These are phyloP conservation scores for Ectropis crepuscularia DNA, from an alignment of 2,888 invertebrate genomes.

Conservation along the genomic window DNA sequence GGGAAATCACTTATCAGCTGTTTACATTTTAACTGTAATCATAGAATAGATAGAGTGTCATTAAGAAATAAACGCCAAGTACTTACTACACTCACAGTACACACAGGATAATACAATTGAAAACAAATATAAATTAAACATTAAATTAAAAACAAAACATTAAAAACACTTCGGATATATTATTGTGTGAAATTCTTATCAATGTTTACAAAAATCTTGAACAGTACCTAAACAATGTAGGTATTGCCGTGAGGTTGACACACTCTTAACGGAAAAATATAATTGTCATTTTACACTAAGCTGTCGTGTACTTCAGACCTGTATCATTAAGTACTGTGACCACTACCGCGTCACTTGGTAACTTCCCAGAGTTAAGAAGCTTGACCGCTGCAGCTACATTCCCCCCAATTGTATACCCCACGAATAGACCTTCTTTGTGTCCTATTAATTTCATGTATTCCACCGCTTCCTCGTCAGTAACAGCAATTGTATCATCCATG, in stretches of 20 bases:
- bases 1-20: too few relatives aligned
- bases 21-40: too few relatives aligned
- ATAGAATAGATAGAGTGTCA: too few relatives aligned
- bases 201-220: background rate
- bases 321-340: constrained; percentile 71
- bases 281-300: too few relatives aligned
- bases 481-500: constrained; percentile 70
- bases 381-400: constrained; percentile 76
- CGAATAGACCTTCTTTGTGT: constrained; percentile 72
- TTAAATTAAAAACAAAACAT: too few relatives aligned
- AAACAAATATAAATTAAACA: too few relatives aligned
- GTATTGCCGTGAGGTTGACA: constrained; percentile 45
- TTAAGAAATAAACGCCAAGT: too few relatives aligned
- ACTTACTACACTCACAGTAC: too few relatives aligned
- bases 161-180: too few relatives aligned
- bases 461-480: constrained; percentile 71
- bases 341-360: constrained; percentile 73
- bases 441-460: constrained; percentile 69
- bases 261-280: constrained; percentile 35
- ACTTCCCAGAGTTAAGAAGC: constrained; percentile 65
- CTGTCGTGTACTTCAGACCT: constrained; percentile 73
- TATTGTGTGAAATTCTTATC: too few relatives aligned
- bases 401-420: constrained; percentile 77
- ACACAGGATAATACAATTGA: too few relatives aligned
- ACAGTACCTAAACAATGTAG: background rate